Conservation (phyloP, 2,888 invertebrate species). For the Eurytoma californica region DNA sequence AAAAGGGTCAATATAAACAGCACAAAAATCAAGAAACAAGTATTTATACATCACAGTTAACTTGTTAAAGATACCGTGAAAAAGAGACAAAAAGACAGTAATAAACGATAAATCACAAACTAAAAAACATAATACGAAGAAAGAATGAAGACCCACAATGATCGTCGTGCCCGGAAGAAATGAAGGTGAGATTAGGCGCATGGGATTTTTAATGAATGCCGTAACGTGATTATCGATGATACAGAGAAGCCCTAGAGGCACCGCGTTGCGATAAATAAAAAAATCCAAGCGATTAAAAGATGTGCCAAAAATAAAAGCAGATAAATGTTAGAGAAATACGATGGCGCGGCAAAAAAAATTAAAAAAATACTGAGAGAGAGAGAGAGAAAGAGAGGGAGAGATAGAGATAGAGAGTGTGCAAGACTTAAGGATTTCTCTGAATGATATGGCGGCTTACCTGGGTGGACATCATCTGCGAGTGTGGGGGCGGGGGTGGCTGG, state of each 20-base stretch:
- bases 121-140: neutral
- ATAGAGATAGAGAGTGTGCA: neutral
- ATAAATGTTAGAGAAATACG: neutral
- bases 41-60: constrained; percentile 18
- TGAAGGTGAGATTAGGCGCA: constrained; percentile 6
- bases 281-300: constrained; percentile 4
- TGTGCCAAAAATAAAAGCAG: neutral
- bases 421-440: constrained; percentile 35
- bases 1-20: constrained; percentile 11
- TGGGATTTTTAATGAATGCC: neutral
- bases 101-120: constrained; percentile 34
- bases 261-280: neutral
- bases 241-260: too few species aligned
- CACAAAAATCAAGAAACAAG: constrained; percentile 30
- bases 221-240: too few species aligned
- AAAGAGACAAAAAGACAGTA: constrained; percentile 1
- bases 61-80: neutral
- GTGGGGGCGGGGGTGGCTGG: constrained; percentile 87
- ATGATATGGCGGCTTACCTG: constrained; percentile 77
- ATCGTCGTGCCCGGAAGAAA: constrained; percentile 13
- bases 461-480: constrained; percentile 87
- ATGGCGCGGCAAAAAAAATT: constrained; percentile 11
- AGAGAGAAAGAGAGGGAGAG: neutral
- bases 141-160: constrained; percentile 8
- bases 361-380: neutral